phyloP scores from a whole-genome alignment of 2,113 vertebrate species.

The Coracopsis vasa region DNA sequence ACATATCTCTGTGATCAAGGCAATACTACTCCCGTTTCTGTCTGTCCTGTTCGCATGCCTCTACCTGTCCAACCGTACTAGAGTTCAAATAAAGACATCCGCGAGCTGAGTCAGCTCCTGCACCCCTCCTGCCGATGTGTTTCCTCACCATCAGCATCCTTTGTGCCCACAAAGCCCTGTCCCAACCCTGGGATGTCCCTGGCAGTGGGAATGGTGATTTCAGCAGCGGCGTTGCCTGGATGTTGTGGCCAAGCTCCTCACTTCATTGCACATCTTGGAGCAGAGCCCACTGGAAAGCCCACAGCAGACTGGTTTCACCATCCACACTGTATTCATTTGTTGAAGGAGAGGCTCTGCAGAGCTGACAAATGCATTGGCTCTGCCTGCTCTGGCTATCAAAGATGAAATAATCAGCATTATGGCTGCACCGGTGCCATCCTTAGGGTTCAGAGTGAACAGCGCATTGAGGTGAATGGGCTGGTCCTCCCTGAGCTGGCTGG shows the following conservation, averaged over 20 bases:
- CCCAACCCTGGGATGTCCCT: fast-evolving
- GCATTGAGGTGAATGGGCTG: fast-evolving
- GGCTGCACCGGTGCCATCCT: not conserved
- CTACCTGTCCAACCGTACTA: slow-evolving; percentile 50
- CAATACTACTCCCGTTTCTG: slow-evolving; percentile 55
- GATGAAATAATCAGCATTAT: not conserved
- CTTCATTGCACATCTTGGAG: not conserved
- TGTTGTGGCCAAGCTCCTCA: not conserved
- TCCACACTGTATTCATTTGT: fast-evolving
- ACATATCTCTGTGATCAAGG: slow-evolving; percentile 60
- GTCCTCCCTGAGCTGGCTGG: not conserved
- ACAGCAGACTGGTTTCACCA: not conserved
- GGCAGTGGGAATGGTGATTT: not conserved
- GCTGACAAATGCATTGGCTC: not conserved
- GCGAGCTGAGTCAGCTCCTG: slow-evolving; percentile 47
- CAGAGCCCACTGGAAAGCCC: not conserved
- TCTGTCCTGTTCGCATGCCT: slow-evolving; percentile 63
- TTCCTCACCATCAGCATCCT: not conserved
- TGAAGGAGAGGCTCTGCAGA: not conserved
- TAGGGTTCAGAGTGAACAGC: not conserved
- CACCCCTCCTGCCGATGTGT: not conserved
- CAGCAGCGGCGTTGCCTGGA: fast-evolving
- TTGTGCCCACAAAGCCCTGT: fast-evolving
- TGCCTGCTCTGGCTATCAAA: not conserved
- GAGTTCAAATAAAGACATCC: slow-evolving; percentile 75